Conservation (phyloP, 2,888 invertebrate species). For the Pachymerium ferrugineum region DNA sequence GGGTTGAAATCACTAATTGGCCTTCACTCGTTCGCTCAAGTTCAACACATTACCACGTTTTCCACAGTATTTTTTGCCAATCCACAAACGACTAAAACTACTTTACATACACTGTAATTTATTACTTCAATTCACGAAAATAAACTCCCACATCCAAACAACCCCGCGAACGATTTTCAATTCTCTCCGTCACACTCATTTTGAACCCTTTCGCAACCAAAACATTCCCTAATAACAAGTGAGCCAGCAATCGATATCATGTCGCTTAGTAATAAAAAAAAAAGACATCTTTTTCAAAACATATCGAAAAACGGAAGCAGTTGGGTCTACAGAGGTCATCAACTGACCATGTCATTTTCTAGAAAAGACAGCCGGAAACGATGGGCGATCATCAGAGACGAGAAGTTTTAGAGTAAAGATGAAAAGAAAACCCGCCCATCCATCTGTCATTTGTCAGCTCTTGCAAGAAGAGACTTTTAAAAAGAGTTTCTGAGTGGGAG, state of each 20-base stretch:
- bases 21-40: background rate
- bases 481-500: no score
- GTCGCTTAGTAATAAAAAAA: background rate
- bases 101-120: background rate
- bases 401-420: background rate
- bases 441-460: no score
- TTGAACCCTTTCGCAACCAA: background rate
- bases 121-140: background rate
- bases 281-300: background rate
- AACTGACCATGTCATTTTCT: slow-evolving; percentile 10
- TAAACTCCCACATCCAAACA: background rate
- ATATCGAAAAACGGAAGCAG: background rate
- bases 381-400: background rate
- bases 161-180: background rate
- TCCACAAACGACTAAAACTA: background rate
- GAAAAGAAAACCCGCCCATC: background rate
- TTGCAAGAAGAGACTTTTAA: no score
- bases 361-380: background rate
- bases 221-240: background rate
- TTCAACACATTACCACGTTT: background rate
- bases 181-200: background rate
- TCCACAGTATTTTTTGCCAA: background rate
- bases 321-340: background rate
- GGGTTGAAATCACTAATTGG: background rate
- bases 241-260: background rate